Base-by-base conservation (phyloP, 2,797 vertebrate species). In the Percopsis omiscomaycus region DNA sequence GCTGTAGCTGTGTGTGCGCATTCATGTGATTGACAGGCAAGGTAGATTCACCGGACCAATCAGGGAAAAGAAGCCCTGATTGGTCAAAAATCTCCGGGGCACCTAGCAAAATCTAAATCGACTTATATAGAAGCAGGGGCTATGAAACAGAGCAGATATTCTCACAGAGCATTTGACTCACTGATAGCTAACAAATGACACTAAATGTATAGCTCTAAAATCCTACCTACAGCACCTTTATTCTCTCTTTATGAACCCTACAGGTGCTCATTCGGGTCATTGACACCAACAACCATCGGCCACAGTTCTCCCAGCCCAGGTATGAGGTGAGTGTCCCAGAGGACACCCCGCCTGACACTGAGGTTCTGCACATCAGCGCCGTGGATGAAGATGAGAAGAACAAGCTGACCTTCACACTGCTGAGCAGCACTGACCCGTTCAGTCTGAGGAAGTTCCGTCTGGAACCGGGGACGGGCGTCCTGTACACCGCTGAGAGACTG, bases 281-380 rank as follows among this genome's bases (percentile, higher is more conserved):
- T 65, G 97, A 99, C 81, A 99, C 95, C 82, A 99, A 99, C 90
- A 96, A 99, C 86, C 97, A 99, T 71, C 93, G 97, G 16, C 98
- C 98, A 1, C 86, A 95, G 81, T 99, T 99, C 88, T 95, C 95
- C 2, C 74, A 94, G 82, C 86, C 92, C 14, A 91, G 92, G 70
- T 99, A 99, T 0, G 93, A 96, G 74, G 91, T 96, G 30, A 87
- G 88, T 37, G 92, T 99, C 73, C 91, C 94, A 0, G 98, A 99
- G 80, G 95, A 98, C 73, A 92, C 92, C 1, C 53, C 85, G 0
- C 92, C 93, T 0, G 95, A 96, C 9, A 94, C 94, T 0, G 95
- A 98, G 90, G 94, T 98, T 69, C 82, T 99, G 66, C 95, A 92
- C 66, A 91, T 99, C 86, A 93, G 88, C 51, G 97, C 98, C 1